These are phyloP conservation scores for Hypsibius dujardini DNA, from an alignment of 1,140 invertebrate genomes.

Conservation along the genomic window DNA sequence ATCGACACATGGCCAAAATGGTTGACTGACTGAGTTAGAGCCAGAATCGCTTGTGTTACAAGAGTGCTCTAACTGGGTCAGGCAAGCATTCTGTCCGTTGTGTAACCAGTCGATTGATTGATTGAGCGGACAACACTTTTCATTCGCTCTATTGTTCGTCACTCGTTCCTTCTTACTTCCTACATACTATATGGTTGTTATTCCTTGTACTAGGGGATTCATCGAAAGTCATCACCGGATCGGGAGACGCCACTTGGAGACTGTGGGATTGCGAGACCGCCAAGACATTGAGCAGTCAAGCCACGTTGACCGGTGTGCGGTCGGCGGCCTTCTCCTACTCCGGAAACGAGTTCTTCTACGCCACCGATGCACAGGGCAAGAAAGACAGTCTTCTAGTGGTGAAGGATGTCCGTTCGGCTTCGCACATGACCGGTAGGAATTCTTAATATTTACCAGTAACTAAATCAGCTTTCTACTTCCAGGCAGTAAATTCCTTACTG, in stretches of 20 bases:
- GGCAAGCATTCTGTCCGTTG: too few species aligned
- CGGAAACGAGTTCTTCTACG: constrained; percentile 71
- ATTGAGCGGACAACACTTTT: too few species aligned
- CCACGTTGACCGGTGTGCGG: constrained; percentile 67
- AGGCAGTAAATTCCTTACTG: not conserved
- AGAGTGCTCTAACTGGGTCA: too few species aligned
- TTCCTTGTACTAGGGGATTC: constrained; percentile 46
- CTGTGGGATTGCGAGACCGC: constrained; percentile 76
- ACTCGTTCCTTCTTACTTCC: too few species aligned
- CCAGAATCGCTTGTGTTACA: too few species aligned
- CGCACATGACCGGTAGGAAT: not conserved
- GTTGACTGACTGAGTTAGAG: too few species aligned
- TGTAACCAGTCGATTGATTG: too few species aligned
- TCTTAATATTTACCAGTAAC: not conserved
- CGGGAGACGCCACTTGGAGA: constrained; percentile 68
- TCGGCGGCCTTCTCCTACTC: constrained; percentile 81
- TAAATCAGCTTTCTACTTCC: too few species aligned
- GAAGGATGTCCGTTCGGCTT: not conserved
- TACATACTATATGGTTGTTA: not conserved
- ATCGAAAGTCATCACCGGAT: constrained; percentile 70
- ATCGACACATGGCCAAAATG: too few species aligned
- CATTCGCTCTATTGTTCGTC: too few species aligned
- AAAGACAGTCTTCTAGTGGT: not conserved
- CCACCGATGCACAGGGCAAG: constrained; percentile 55
- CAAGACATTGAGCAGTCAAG: constrained; percentile 26